These are phyloP conservation scores for Crotalus helleri DNA, from an alignment of 2,113 vertebrate species.

Conservation along the genomic window DNA sequence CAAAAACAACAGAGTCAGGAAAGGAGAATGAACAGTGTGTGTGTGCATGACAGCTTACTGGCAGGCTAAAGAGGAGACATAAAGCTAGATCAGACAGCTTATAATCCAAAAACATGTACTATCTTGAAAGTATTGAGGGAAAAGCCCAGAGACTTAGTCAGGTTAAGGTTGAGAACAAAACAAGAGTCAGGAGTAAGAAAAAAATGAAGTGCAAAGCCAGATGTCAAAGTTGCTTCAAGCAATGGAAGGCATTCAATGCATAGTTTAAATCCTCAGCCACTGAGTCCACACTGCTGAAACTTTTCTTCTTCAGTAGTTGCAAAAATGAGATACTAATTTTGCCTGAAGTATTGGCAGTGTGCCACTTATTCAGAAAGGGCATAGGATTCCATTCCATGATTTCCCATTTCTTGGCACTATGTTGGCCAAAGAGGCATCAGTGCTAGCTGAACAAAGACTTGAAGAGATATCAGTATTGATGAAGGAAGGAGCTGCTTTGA, in stretches of 20 bases:
- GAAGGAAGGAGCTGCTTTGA: background rate
- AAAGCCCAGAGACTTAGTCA: background rate
- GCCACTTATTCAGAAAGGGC: background rate
- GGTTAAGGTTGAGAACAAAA: background rate
- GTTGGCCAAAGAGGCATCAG: background rate
- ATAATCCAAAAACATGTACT: background rate
- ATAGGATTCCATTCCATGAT: background rate
- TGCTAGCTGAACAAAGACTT: background rate
- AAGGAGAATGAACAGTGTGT: background rate
- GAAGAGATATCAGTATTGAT: background rate
- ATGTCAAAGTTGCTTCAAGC: background rate
- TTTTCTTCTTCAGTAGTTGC: background rate
- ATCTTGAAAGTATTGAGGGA: background rate
- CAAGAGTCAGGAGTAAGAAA: background rate
- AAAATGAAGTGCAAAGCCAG: background rate
- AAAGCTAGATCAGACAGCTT: background rate
- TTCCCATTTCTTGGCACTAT: background rate
- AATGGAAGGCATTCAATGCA: background rate
- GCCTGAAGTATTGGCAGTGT: background rate
- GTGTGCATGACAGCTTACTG: background rate
- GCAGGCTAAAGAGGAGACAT: background rate
- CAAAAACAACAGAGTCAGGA: background rate
- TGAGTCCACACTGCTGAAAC: background rate
- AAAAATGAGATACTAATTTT: background rate
- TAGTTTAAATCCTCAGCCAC: background rate